Conservation (phyloP, 2,797 vertebrate genomes). For the Taenioides sp. region DNA sequence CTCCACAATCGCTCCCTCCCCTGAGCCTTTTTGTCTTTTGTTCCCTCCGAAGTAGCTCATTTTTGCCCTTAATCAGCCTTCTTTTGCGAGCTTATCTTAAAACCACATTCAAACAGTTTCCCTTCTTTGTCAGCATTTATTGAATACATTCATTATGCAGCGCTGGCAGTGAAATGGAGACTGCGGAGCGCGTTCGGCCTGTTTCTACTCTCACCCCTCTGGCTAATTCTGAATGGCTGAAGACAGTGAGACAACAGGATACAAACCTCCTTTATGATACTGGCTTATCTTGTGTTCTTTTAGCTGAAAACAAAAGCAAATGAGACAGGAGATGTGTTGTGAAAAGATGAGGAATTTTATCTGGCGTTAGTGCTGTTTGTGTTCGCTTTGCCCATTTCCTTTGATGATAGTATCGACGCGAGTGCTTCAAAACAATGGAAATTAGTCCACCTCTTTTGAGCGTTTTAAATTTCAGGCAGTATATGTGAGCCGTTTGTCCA, state of each 20-base stretch:
- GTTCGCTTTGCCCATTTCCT: slow-evolving; percentile 21
- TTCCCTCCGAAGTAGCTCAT: slow-evolving; percentile 16
- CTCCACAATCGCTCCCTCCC: slow-evolving; percentile 5
- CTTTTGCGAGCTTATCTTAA: slow-evolving; percentile 34
- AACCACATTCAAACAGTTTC: slow-evolving; percentile 26
- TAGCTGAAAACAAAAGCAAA: slow-evolving; percentile 8
- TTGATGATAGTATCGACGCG: slow-evolving; percentile 31
- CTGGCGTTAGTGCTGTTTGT: slow-evolving; percentile 12
- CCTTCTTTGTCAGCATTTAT: slow-evolving; percentile 34
- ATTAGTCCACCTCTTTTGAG: not conserved
- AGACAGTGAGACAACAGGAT: slow-evolving; percentile 27
- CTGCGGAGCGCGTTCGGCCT: slow-evolving; percentile 3
- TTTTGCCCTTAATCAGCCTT: slow-evolving; percentile 26
- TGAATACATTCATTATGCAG: slow-evolving; percentile 32
- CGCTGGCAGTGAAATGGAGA: slow-evolving; percentile 26
- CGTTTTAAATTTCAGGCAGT: not conserved
- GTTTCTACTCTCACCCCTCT: slow-evolving; percentile 14
- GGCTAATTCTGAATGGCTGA: slow-evolving; percentile 28
- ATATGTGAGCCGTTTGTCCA: not conserved
- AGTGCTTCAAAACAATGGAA: slow-evolving; percentile 7
- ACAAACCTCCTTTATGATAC: slow-evolving; percentile 16
- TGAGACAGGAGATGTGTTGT: slow-evolving; percentile 11
- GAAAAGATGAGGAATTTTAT: slow-evolving; percentile 11
- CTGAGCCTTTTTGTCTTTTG: slow-evolving; percentile 13
- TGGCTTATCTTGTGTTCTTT: slow-evolving; percentile 14